Conservation (phyloP, 2,113 vertebrate genomes). For the Hemiprocne comata region DNA sequence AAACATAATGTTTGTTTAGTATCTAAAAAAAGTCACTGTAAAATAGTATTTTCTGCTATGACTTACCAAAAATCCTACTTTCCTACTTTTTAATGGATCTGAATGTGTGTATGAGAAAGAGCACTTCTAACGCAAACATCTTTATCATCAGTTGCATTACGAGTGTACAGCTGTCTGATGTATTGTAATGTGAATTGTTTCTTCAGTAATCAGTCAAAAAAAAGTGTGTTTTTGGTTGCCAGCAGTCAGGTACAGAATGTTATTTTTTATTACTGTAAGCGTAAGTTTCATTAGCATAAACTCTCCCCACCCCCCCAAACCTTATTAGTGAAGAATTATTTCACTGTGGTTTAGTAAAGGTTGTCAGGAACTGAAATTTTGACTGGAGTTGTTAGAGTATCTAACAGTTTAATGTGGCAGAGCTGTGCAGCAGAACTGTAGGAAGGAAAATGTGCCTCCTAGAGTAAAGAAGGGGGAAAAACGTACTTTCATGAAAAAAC, state of each 20-base stretch:
- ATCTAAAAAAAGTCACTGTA: neutral
- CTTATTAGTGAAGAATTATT: neutral
- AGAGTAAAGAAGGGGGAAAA: conserved; percentile 67
- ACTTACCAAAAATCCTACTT: neutral
- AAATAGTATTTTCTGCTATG: neutral
- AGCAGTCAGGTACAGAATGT: neutral
- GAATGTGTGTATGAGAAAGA: neutral
- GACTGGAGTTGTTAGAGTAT: neutral
- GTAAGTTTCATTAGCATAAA: neutral
- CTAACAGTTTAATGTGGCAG: neutral
- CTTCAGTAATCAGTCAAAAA: neutral
- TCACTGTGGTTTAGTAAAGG: neutral
- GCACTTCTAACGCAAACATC: neutral
- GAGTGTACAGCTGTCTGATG: neutral
- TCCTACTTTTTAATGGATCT: neutral
- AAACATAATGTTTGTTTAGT: neutral
- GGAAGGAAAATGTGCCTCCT: conserved; percentile 74
- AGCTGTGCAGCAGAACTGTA: conserved; percentile 2
- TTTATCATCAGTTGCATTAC: neutral
- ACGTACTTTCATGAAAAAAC: conserved; percentile 14
- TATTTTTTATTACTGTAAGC: neutral
- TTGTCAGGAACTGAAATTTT: neutral
- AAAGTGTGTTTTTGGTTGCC: neutral
- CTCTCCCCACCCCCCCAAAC: neutral
- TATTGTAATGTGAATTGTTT: conserved; percentile 1